Base-by-base conservation (phyloP, 1,140 invertebrate species). In the Oppia nitens region DNA sequence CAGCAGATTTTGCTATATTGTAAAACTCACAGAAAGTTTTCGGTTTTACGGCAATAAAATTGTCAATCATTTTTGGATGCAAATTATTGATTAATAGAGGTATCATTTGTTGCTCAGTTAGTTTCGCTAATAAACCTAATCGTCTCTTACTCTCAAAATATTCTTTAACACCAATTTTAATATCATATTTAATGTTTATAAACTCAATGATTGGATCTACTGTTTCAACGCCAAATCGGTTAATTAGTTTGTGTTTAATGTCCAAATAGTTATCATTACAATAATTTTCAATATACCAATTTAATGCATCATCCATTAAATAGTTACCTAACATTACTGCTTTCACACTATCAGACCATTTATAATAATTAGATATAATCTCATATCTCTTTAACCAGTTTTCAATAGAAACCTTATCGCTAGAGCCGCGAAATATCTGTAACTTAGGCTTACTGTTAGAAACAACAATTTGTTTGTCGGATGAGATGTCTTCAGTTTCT, bases 111-210 rank as follows among this genome's bases (percentile, higher is more conserved):
- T 6, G 32, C 26, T 53, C 52, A 53, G 11, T 25, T 11, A 53
- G 52, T 17, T 27, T 25, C 3, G 52, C 52, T 25, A 53, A 27
- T 25, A 27, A 12, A n/a, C 52, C 52, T 3, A 53, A 28, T 53
- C 49, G 49, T 9, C 49, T 9, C 26, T 53, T 25, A 53, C 11
- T 53, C 25, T 53, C 26, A 25, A 25, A 53, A 25, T 53, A 53
- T 11, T 53, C 52, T 25, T 25, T 23, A 23, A 53, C 27, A 25
- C 52, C 52, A 23, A 9, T 53, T 6, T 53, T 53, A 23, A 25
- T 23, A n/a, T 53, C 52, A 53, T 53, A 53, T 53, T 53, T 53
- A n/a, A 53, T 12, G 9, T 27, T 53, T n/a, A 27, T 25, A 27
- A 53, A 53, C 52, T 53, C 52, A 53, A 53, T 25, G 3, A 25